Conservation (phyloP, 2,797 vertebrate species). For the Eidolon dupreanum region DNA sequence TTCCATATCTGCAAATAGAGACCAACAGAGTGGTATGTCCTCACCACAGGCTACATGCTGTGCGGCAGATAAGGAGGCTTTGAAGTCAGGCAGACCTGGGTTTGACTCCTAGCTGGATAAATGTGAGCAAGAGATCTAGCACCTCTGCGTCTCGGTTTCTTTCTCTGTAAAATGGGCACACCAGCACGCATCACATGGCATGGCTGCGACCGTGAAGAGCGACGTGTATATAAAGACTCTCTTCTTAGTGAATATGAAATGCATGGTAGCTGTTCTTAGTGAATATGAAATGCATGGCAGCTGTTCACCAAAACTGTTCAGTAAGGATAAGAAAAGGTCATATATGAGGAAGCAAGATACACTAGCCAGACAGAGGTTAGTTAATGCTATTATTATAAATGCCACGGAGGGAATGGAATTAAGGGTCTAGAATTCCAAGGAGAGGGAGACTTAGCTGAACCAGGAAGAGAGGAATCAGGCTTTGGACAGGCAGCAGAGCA, state of each 20-base stretch:
- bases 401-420: not conserved
- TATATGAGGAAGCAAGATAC: not conserved
- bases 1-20: not conserved
- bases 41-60: no score
- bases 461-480: not conserved
- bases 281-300: not conserved
- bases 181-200: accelerated
- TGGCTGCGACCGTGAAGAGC: not conserved
- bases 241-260: not conserved
- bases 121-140: not conserved
- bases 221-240: not conserved
- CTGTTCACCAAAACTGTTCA: not conserved
- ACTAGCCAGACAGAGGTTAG: not conserved
- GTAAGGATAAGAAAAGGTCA: not conserved
- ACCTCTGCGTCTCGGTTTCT: not conserved
- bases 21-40: not conserved
- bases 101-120: not conserved
- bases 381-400: not conserved
- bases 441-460: not conserved
- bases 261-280: not conserved
- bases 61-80: not conserved
- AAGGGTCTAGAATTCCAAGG: not conserved
- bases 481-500: not conserved
- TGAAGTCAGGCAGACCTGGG: not conserved
- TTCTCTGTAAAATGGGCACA: not conserved